phyloP scores from a whole-genome alignment of 2,797 vertebrate genomes.

The Propithecus deckenii region DNA sequence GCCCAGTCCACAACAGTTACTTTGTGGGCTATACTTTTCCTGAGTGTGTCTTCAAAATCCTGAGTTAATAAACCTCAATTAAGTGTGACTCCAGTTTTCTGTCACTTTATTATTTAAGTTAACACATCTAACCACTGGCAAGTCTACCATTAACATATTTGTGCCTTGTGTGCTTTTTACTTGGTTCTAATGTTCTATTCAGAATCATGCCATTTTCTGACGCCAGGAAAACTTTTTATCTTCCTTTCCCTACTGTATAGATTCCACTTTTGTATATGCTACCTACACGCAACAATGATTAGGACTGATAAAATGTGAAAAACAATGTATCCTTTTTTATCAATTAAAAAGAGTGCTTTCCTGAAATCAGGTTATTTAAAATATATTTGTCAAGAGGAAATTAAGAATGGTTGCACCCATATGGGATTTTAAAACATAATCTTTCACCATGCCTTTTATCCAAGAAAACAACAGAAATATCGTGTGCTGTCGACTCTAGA shows the following conservation, averaged over 20 bases:
- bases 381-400: not conserved
- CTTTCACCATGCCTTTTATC: not conserved
- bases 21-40: no score
- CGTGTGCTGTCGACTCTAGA: not conserved
- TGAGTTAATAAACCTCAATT: no score
- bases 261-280: not conserved
- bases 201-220: not conserved
- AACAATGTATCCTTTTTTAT: not conserved
- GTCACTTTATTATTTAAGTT: no score
- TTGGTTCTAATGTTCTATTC: not conserved
- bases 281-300: not conserved
- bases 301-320: not conserved
- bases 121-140: not conserved
- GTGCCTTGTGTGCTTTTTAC: not conserved
- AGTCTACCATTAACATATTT: not conserved
- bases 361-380: not conserved
- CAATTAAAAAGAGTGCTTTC: not conserved
- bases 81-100: no score
- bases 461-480: not conserved
- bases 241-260: not conserved
- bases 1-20: no score
- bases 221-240: not conserved
- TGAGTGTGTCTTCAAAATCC: no score
- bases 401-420: not conserved
- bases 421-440: not conserved